These are phyloP conservation scores for Neosalanx taihuensis DNA, from an alignment of 2,797 vertebrate species.

Conservation along the genomic window DNA sequence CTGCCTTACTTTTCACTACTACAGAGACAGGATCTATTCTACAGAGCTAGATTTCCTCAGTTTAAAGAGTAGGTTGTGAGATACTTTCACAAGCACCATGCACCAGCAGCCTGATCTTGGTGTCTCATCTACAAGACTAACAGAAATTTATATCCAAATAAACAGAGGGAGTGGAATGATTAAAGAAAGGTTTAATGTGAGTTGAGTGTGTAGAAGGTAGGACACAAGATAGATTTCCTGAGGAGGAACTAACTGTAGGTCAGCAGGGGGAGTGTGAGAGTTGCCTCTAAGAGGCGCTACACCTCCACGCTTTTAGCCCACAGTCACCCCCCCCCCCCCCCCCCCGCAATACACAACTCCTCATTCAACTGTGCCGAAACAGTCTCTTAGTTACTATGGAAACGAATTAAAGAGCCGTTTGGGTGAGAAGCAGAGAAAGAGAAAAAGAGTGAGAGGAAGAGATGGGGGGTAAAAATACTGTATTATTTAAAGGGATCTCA, in stretches of 20 bases:
- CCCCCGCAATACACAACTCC: slow-evolving; percentile 40
- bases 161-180: not conserved
- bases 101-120: slow-evolving; percentile 11
- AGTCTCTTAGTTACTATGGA: slow-evolving; percentile 64
- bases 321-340: not conserved
- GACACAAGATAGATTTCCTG: slow-evolving; percentile 13
- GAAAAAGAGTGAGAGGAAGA: slow-evolving; percentile 43
- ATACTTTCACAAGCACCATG: slow-evolving; percentile 7
- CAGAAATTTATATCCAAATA: not conserved
- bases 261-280: not conserved
- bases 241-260: not conserved
- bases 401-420: slow-evolving; percentile 61
- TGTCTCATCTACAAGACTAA: slow-evolving; percentile 2
- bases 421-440: slow-evolving; percentile 41
- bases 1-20: slow-evolving; percentile 27
- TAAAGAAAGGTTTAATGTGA: slow-evolving; percentile 19
- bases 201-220: slow-evolving; percentile 50
- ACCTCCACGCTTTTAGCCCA: slow-evolving; percentile 25
- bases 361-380: slow-evolving; percentile 52
- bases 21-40: not conserved
- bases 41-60: not conserved
- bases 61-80: not conserved
- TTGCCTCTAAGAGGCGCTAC: slow-evolving; percentile 52
- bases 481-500: slow-evolving; percentile 85
- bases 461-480: slow-evolving; percentile 59